Evolutionary conservation across 2,797 vertebrate species (phyloP).

Genomic region (Clamator glandarius): DNA sequence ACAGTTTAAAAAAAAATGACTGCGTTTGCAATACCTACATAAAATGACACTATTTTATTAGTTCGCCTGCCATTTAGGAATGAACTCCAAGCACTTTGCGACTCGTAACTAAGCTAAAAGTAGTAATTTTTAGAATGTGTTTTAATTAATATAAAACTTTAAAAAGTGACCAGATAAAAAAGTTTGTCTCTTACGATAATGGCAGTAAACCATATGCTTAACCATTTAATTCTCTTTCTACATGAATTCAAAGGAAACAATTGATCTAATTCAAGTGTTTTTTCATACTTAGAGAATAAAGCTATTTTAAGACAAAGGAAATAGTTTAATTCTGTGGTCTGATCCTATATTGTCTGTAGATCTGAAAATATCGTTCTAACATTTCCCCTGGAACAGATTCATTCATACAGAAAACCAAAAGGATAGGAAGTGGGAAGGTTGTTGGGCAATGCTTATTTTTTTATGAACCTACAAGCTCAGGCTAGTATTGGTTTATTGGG

Average conservation of each 20-base stretch:
- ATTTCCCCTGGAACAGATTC: conserved; percentile 60
- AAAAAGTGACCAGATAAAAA: neutral
- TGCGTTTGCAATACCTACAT: neutral
- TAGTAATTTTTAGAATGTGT: neutral
- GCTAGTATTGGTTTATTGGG: conserved; percentile 69
- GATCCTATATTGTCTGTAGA: conserved; percentile 65
- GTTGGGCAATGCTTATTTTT: conserved; percentile 60
- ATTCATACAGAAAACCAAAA: conserved; percentile 72
- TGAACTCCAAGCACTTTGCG: neutral
- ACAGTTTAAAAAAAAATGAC: neutral
- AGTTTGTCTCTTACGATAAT: neutral
- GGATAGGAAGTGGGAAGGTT: conserved; percentile 68
- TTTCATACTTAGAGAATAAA: conserved; percentile 42
- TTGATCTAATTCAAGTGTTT: conserved; percentile 16
- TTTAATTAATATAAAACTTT: conserved; percentile 12
- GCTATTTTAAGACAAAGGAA: conserved; percentile 68
- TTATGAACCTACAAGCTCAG: conserved; percentile 52
- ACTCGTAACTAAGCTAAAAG: neutral
- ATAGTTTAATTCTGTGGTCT: conserved; percentile 67
- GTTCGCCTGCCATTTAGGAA: neutral
- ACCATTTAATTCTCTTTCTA: conserved; percentile 4
- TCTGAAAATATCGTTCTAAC: conserved; percentile 53
- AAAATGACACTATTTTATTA: neutral
- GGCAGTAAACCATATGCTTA: neutral
- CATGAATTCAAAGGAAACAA: conserved; percentile 40